Evolutionary conservation across 2,888 invertebrate species (phyloP).

Genomic region (Caenorhabditis sp.): DNA sequence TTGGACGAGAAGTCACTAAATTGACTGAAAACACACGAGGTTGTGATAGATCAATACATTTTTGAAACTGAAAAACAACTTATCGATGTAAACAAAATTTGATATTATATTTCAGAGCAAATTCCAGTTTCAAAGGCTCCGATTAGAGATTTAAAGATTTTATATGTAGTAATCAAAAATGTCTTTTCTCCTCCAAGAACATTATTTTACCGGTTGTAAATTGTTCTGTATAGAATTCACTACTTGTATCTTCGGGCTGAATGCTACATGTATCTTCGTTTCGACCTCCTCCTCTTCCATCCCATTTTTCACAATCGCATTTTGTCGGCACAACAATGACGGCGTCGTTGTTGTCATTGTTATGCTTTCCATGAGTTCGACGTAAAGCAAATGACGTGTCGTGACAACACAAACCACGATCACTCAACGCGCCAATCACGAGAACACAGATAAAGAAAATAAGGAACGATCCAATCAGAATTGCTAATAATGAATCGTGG

Average conservation of each 20-base stretch:
- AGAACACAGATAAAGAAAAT: slow-evolving; percentile 66
- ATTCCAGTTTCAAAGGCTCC: too few species aligned
- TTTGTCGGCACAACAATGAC: slow-evolving; percentile 34
- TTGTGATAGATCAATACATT: too few species aligned
- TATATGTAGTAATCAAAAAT: too few species aligned
- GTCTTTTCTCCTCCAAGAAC: too few species aligned
- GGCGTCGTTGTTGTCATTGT: slow-evolving; percentile 26
- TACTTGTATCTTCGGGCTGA: slow-evolving; percentile 41
- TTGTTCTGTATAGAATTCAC: slow-evolving; percentile 41
- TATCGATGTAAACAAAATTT: too few species aligned
- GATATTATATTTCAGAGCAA: too few species aligned
- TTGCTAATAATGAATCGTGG: slow-evolving; percentile 62
- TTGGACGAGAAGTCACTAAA: too few species aligned
- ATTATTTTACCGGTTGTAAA: slow-evolving; percentile 39
- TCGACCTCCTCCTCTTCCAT: slow-evolving; percentile 20
- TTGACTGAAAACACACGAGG: too few species aligned
- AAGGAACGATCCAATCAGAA: slow-evolving; percentile 66
- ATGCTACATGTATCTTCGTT: slow-evolving; percentile 17
- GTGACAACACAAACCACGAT: slow-evolving; percentile 61
- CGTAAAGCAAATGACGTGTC: slow-evolving; percentile 40
- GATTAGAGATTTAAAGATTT: too few species aligned
- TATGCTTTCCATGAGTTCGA: neutral
- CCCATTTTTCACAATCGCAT: slow-evolving; percentile 31
- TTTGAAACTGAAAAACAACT: too few species aligned
- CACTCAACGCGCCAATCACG: slow-evolving; percentile 64